Conservation (phyloP, 2,113 vertebrate genomes). For the Cyphomyrus discorhynchus region DNA sequence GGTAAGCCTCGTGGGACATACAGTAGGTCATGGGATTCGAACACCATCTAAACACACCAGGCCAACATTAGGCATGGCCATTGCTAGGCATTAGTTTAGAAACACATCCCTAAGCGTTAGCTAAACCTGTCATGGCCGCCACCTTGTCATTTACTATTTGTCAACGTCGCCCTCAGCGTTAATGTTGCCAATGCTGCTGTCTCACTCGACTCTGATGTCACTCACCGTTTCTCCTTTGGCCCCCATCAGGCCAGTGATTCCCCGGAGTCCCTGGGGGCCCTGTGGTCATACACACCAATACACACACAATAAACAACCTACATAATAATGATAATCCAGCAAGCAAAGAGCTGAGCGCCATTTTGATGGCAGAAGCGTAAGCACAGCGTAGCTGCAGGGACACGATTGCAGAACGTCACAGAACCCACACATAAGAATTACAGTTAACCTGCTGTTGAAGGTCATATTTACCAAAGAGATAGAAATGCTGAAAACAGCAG, state of each 20-base stretch:
- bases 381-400: not conserved
- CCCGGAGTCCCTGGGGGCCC: slow-evolving; percentile 81
- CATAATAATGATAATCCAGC: not conserved
- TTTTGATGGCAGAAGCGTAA: not conserved
- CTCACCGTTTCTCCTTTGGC: slow-evolving; percentile 83
- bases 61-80: not conserved
- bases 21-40: not conserved
- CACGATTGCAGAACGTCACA: not conserved
- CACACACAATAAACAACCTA: not conserved
- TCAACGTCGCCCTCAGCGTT: not conserved
- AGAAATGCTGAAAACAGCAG: not conserved
- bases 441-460: not conserved
- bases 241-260: slow-evolving; percentile 79
- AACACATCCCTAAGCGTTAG: not conserved
- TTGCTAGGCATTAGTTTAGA: not conserved
- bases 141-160: not conserved
- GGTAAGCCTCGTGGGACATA: not conserved
- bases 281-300: slow-evolving; percentile 48
- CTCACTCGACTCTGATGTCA: not conserved
- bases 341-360: not conserved
- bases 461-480: not conserved
- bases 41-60: not conserved
- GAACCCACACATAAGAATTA: not conserved
- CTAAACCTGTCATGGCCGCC: not conserved
- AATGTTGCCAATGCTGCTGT: not conserved